These are phyloP conservation scores for Platichthys stellatus DNA, from an alignment of 2,113 vertebrate genomes.

Conservation along the genomic window DNA sequence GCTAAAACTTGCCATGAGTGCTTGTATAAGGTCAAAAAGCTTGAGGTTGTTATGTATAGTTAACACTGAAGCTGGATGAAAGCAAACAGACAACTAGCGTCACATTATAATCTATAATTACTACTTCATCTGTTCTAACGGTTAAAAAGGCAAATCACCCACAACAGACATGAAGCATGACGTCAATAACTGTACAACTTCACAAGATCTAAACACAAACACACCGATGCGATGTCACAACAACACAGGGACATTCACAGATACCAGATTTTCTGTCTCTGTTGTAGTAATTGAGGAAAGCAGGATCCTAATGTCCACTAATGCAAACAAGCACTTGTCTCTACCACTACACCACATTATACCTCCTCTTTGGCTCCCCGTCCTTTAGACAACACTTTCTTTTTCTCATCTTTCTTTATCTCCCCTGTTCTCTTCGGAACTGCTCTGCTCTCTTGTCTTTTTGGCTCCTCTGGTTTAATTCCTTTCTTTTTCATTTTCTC, in stretches of 20 bases:
- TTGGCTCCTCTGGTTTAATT: conserved; percentile 29
- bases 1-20: conserved; percentile 26
- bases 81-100: conserved; percentile 15
- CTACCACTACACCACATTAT: conserved; percentile 48
- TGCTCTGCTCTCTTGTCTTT: conserved; percentile 37
- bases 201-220: conserved; percentile 9
- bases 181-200: neutral
- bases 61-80: conserved; percentile 25
- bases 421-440: conserved; percentile 30
- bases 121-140: neutral
- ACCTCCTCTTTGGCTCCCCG: conserved; percentile 66
- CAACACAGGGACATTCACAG: neutral
- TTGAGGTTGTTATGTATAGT: conserved; percentile 16
- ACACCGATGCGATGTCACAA: neutral
- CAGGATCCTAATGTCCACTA: neutral
- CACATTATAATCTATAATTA: conserved; percentile 15
- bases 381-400: conserved; percentile 48
- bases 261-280: conserved; percentile 2
- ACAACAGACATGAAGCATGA: conserved; percentile 14
- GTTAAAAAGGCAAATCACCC: conserved; percentile 1
- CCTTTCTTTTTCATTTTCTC: conserved; percentile 39
- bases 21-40: conserved; percentile 5
- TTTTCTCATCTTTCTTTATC: conserved; percentile 54
- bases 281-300: neutral
- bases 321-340: conserved; percentile 35